These are phyloP conservation scores for Stichopus chloronotus DNA, from an alignment of 35 echinoderm and acorn worm species.

Conservation along the genomic window DNA sequence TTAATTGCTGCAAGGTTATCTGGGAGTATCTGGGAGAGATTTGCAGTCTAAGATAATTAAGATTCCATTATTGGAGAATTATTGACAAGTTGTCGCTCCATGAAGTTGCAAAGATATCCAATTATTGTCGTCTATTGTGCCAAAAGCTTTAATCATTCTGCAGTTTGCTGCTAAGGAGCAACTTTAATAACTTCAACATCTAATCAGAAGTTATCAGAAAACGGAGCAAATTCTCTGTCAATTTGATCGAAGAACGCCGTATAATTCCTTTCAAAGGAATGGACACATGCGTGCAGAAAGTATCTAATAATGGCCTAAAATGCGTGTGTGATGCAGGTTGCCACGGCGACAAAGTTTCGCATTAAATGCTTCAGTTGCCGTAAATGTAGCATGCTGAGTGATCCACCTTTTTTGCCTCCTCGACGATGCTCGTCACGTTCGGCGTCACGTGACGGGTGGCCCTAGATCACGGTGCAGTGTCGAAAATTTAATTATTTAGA, in stretches of 20 bases:
- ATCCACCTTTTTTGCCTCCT: too few species aligned
- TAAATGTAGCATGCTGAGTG: neutral
- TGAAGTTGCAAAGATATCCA: neutral
- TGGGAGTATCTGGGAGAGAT: too few species aligned
- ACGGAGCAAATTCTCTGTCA: neutral
- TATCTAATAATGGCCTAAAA: neutral
- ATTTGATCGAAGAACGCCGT: neutral
- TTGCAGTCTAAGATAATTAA: too few species aligned
- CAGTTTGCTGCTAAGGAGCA: too few species aligned
- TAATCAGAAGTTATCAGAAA: too few species aligned
- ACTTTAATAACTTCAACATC: too few species aligned
- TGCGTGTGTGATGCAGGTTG: neutral
- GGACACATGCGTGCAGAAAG: neutral
- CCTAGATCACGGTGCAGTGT: too few species aligned
- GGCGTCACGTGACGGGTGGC: neutral
- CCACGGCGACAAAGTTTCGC: neutral
- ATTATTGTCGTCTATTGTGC: neutral
- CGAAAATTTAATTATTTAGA: neutral
- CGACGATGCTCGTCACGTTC: neutral
- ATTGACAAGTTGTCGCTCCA: too few species aligned
- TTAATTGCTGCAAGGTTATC: too few species aligned
- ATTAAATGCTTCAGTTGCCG: constrained; percentile 10
- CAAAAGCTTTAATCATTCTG: too few species aligned
- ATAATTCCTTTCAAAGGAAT: neutral
- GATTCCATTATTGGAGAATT: too few species aligned